Conservation (phyloP, 1,140 invertebrate genomes). For the Pygmarrhopalites habei region DNA sequence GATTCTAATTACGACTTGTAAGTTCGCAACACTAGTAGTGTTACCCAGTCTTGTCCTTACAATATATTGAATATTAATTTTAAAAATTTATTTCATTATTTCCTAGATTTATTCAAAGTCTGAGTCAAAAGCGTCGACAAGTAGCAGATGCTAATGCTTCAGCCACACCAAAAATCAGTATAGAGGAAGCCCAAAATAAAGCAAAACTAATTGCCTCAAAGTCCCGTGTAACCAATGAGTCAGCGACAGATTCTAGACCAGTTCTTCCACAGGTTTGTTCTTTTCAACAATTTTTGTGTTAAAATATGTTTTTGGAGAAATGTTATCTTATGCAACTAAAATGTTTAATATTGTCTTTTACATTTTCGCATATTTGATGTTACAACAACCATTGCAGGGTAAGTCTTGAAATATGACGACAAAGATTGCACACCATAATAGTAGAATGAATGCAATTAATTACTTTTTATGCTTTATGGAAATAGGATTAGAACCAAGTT, state of each 20-base stretch:
- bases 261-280: neutral
- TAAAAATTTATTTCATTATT: constrained; percentile 20
- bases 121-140: constrained; percentile 62
- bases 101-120: constrained; percentile 60
- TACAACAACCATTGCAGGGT: neutral
- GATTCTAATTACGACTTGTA: constrained; percentile 82
- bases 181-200: constrained; percentile 28
- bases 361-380: neutral
- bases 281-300: neutral
- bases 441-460: too few species aligned
- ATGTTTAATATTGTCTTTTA: neutral
- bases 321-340: neutral
- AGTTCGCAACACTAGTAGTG: constrained; percentile 35
- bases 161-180: constrained; percentile 30
- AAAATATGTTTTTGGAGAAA: constrained; percentile 2
- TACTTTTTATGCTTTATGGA: too few species aligned
- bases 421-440: too few species aligned
- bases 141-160: constrained; percentile 56
- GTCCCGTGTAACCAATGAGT: neutral
- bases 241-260: neutral
- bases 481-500: too few species aligned
- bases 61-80: neutral
- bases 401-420: too few species aligned
- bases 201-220: constrained; percentile 24
- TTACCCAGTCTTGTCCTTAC: constrained; percentile 3